A percentile compares a stretch with the other conserved stretches of the same genome.
These are phyloP conservation scores for Cheilosia variabilis DNA, from an alignment of 2,888 invertebrate species.

Conservation along the genomic window DNA sequence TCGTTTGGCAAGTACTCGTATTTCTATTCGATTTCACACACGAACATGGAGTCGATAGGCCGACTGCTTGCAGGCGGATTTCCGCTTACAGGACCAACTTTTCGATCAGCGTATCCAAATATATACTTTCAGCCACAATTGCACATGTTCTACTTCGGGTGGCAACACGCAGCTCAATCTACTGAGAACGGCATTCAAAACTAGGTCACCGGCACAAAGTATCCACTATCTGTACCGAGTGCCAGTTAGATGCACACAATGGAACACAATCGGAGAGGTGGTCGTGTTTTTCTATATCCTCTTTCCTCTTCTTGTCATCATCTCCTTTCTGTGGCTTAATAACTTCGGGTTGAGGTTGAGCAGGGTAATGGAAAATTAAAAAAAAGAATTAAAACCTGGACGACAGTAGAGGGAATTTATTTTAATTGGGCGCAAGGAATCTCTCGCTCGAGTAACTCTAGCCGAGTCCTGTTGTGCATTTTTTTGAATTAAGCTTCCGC, in stretches of 20 bases:
- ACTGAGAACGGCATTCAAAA: not conserved
- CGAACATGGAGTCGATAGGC: not conserved
- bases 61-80: not conserved
- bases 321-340: not conserved
- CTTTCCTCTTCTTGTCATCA: not conserved
- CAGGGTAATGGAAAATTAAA: not conserved
- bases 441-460: not conserved
- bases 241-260: not conserved
- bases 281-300: not conserved
- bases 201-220: not conserved
- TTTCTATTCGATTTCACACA: not conserved
- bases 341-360: not conserved
- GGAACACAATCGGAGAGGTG: not conserved
- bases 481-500: not conserved
- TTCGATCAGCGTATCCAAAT: not conserved
- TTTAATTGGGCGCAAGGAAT: not conserved
- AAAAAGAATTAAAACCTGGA: not conserved
- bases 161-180: not conserved
- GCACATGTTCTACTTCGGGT: not conserved
- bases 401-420: not conserved
- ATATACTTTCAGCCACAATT: not conserved
- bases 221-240: conserved; percentile 1
- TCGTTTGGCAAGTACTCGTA: not conserved
- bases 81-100: not conserved
- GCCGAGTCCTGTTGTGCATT: not conserved